Percentiles rank a stretch among this genome's conserved stretches.
phyloP scores from a whole-genome alignment of 2,888 invertebrate genomes.

The Hyalella azteca region DNA sequence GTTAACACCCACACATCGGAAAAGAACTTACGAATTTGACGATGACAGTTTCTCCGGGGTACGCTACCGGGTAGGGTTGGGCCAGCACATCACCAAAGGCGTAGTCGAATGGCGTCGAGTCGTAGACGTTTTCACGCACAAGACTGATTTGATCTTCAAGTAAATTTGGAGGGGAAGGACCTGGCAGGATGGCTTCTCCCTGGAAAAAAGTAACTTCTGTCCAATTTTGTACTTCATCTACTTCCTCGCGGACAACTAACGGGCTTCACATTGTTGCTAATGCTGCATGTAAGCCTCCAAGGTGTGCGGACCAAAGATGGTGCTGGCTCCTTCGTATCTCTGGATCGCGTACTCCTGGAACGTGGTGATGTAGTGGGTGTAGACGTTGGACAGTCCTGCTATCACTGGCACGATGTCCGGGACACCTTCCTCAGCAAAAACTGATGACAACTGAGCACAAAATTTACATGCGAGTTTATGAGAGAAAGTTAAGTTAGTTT shows the following conservation, averaged over 20 bases:
- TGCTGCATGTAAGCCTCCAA: conserved; percentile 81
- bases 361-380: conserved; percentile 88
- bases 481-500: too few species aligned
- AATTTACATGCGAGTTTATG: too few species aligned
- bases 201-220: conserved; percentile 54
- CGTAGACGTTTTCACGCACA: conserved; percentile 77
- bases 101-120: conserved; percentile 73
- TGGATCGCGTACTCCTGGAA: conserved; percentile 67
- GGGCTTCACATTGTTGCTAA: too few species aligned
- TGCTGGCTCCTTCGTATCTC: conserved; percentile 93
- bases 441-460: neutral
- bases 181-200: conserved; percentile 61
- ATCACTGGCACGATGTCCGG: conserved; percentile 72
- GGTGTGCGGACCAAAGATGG: conserved; percentile 89
- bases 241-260: too few species aligned
- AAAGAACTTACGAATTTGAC: conserved; percentile 72
- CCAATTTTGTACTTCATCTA: too few species aligned
- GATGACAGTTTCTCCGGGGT: conserved; percentile 73
- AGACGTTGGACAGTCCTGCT: conserved; percentile 86
- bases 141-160: conserved; percentile 75
- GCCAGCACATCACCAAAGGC: conserved; percentile 74
- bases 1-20: too few species aligned
- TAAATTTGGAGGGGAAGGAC: conserved; percentile 77
- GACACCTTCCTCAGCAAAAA: conserved; percentile 61
- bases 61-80: conserved; percentile 72